phyloP scores from a whole-genome alignment of 2,113 vertebrate genomes.

The Etheostoma cragini region DNA sequence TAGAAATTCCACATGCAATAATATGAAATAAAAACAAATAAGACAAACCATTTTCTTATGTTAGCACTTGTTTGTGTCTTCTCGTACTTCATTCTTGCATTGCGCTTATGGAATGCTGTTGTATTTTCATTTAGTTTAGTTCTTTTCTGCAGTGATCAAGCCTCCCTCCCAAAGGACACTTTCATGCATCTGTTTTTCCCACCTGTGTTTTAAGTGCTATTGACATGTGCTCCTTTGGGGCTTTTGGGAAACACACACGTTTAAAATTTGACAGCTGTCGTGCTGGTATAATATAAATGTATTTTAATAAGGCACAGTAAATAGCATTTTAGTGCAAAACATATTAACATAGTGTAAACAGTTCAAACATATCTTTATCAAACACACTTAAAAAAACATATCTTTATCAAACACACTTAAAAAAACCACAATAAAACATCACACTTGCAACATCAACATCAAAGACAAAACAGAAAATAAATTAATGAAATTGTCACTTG shows the following conservation, averaged over 20 bases:
- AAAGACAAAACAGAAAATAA: constrained; percentile 44
- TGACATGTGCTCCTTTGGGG: constrained; percentile 33
- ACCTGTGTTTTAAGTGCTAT: constrained; percentile 31
- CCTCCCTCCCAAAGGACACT: constrained; percentile 29
- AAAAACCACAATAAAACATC: constrained; percentile 42
- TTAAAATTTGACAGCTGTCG: constrained; percentile 15
- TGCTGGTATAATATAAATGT: background rate
- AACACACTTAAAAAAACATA: constrained; percentile 39
- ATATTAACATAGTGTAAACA: constrained; percentile 48
- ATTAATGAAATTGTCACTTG: constrained; percentile 83
- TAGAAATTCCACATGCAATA: constrained; percentile 47
- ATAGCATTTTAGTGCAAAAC: constrained; percentile 48
- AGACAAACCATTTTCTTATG: background rate
- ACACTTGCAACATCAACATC: constrained; percentile 36
- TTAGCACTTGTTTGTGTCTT: background rate
- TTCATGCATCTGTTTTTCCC: constrained; percentile 15
- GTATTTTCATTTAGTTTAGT: background rate
- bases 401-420: constrained; percentile 34
- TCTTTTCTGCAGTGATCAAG: constrained; percentile 18
- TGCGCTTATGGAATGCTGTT: background rate
- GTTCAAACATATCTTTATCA: constrained; percentile 43
- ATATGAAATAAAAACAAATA: constrained; percentile 29
- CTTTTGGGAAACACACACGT: background rate
- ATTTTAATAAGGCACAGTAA: constrained; percentile 33
- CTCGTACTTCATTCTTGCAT: background rate